Conservation (phyloP, 1,140 invertebrate genomes). For the Neodiprion lecontei region DNA sequence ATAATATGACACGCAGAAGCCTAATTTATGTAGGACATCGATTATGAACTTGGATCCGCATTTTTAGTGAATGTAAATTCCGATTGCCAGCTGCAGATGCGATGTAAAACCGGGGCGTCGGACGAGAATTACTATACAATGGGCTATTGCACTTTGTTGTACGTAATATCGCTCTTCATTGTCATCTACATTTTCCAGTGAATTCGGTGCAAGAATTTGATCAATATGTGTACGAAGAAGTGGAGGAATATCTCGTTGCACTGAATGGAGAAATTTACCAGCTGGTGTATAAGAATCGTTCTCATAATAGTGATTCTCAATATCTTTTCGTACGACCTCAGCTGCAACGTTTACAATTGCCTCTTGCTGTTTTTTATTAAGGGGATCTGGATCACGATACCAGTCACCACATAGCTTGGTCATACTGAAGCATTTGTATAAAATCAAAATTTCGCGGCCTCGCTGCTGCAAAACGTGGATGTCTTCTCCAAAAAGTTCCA, state of each 20-base stretch:
- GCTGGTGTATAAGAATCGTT: neutral
- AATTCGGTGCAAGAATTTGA: too few species aligned
- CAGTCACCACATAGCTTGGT: neutral
- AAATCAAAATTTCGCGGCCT: neutral
- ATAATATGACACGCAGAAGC: conserved; percentile 43
- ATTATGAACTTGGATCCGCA: conserved; percentile 28
- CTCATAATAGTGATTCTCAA: neutral
- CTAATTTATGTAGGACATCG: conserved; percentile 30
- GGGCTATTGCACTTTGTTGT: conserved; percentile 5
- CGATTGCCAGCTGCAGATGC: conserved; percentile 33
- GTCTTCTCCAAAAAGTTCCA: neutral
- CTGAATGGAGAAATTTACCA: neutral
- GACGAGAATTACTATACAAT: neutral
- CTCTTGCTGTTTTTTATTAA: neutral
- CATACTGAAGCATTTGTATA: conserved; percentile 8
- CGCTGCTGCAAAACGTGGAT: conserved; percentile 1
- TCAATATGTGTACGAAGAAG: too few species aligned
- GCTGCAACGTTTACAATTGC: conserved; percentile 8
- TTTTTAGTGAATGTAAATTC: conserved; percentile 46
- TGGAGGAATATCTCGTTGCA: too few species aligned
- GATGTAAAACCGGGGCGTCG: too few species aligned
- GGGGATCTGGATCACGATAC: neutral
- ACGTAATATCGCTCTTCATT: neutral
- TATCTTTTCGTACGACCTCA: neutral
- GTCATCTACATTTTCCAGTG: neutral